Base-by-base conservation (phyloP, 2,797 vertebrate genomes). In the Vireo griseus region DNA sequence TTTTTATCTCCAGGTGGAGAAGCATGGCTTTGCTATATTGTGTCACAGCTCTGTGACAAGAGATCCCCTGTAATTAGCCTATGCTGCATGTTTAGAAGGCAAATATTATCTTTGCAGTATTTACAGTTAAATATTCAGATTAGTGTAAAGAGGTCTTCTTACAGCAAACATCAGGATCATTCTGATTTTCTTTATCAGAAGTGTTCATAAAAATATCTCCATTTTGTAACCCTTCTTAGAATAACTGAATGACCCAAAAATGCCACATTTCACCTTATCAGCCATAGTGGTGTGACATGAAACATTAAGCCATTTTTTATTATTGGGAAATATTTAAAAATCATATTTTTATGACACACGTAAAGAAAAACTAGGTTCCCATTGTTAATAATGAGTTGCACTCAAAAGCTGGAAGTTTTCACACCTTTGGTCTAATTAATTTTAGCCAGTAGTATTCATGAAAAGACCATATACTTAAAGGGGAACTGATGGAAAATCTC, bases 251-350 rank as follows among this genome's bases (percentile, higher is more conserved):
- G 28, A 81, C 39, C 16, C 16, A 6, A 47, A 78, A 78, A 62
- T 18, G 8, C 48, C 8, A 13, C 9, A 21, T 81, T 84, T 86
- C 9, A 50, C 22, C 5, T 80, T 77, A 45, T 48, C 20, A 21
- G 6, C 19, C 5, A 3, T 47, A 22, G 14, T 61, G 15, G 11
- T 37, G 15, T 1, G 2, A 62, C 11, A 19, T 4, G 2, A 74
- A 86, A 5, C 13, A 65, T 65, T 61, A 15, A 51, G 26, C 4
- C 2, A 52, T 71, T 86, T 63, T 79, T 4, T 35, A 22, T 57
- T 73, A 44, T 4, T 76, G 21, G 24, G 11, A 63, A 79, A 39
- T 8, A 48, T 57, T 73, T 79, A 5, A 42, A 92, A 87, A 69
- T 51, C 1, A 2, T 73, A 25, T 40, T 73, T 91, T 88, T 65